Evolutionary conservation across 2,113 vertebrate genomes (phyloP), one percentile per base, ranked within the genome.

Genomic region (Euleptes europaea): DNA sequence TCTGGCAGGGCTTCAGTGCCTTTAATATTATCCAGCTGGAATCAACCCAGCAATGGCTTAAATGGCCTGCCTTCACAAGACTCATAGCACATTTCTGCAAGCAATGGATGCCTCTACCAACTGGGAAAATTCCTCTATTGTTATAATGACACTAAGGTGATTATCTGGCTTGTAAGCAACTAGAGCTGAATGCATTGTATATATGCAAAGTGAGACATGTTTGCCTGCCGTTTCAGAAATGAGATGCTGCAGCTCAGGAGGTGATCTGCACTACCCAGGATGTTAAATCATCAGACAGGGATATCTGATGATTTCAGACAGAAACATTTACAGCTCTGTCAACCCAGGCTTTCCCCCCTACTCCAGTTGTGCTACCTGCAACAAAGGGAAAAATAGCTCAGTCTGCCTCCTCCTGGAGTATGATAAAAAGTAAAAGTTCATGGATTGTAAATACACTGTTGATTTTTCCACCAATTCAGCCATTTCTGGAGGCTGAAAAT

Each of bases 191-290:
- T 72, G 17, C 4, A 17, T 42, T 90, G 63, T 88, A 70, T 33
- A 83, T 91, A 83, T 19, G 44, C 57, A 90, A 78, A 17, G 81
- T 13, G 35, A 2, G 72, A 3, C 54, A 0, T 57, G 54, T 88
- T 86, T 88, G 57, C 51, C 26, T 89, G 71, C 78, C 88, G 70
- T 87, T 88, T 54, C 57, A 87, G 89, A 83, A 91, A 89, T 51
- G 83, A 91, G 80, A 80, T 89, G 78, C 75, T 89, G 31, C 65
- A 77, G 60, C 60, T 80, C 33, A 38, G 38, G 23, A 87, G 63
- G 10, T 72, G 78, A 81, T 40, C 65, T 81, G 67, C 76, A 67
- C 76, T 89, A 70, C 67, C 81, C 86, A 77, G 80, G 60, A 69
- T 82, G 33, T 82, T 89, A 89, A 91, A 90, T 90, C 42, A 70